Base-by-base conservation (phyloP, 2,888 invertebrate genomes). In the Nomada ruficornis region DNA sequence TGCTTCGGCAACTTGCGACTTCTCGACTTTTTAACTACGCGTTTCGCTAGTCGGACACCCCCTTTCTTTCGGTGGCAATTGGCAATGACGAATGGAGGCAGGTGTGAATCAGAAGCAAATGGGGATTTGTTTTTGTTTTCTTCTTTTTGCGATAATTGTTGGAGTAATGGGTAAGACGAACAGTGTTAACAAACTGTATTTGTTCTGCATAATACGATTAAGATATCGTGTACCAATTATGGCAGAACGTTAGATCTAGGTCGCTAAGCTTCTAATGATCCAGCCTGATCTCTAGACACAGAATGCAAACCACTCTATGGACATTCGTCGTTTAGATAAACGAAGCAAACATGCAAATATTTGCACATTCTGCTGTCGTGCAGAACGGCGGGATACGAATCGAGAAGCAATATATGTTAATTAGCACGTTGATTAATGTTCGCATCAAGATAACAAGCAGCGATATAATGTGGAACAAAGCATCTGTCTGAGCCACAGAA, bases 181-280 rank as follows among this genome's bases (percentile, higher is more conserved):
- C 47, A 13, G 15, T 47, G 15, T 47, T 47, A 57, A 18, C 10
- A 1, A 36, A 36, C 36, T 15, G 63, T 36, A 68, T 62, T 63
- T 75, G 47, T 69, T 75, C 54, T 52, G 47, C 55, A 55, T 44
- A 65, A 20, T 70, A 71, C 47, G 76, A 71, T 76, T 54, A 26
- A 60, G 67, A 54, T 79, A 76, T 80, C 70, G 54, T 52, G 70
- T 36, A 76, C 13, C 50, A 76, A 68, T 76, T 65, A 20, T n/a
- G 42, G 11, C 36, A 9, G 0, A 7, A 0, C 20, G 77, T 23
- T n/a, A 52, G 15, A 80, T 65, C 60, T 80, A 62, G 80, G 59
- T 75, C 59, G 47, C 75, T 70, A 75, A 69, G 64, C 75, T 79
- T 59, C 59, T 60, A 64, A 59, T 54, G 26, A 47, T 44, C 64